Evolutionary conservation across 2,888 invertebrate genomes (phyloP).

Genomic region (Dermolepida albohirtum): DNA sequence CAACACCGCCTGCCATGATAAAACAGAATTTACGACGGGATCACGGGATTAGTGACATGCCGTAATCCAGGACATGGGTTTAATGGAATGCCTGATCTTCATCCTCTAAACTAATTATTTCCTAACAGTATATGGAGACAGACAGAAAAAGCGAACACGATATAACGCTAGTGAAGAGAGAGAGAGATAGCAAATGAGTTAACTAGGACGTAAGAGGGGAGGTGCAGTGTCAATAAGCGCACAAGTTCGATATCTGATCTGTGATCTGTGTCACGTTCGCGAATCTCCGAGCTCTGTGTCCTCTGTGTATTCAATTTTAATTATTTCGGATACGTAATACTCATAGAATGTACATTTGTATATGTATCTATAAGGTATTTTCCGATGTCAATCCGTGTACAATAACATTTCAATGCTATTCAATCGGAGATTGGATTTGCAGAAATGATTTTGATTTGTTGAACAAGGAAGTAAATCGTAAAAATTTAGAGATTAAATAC

Average conservation of each 20-base stretch:
- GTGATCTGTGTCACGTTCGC: conserved; percentile 38
- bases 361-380: no score
- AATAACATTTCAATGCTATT: no score
- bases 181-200: no score
- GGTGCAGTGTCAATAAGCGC: conserved; percentile 48
- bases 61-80: conserved; percentile 56
- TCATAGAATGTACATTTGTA: not conserved
- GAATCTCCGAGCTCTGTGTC: conserved; percentile 19
- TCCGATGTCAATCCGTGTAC: no score
- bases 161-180: no score
- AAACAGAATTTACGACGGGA: conserved; percentile 59
- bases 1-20: conserved; percentile 56
- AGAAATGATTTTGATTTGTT: no score
- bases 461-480: no score
- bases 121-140: conserved; percentile 38
- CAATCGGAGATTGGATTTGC: no score
- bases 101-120: conserved; percentile 58
- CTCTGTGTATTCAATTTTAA: conserved; percentile 37
- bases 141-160: no score
- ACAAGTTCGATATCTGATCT: conserved; percentile 39
- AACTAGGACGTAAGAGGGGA: conserved; percentile 34
- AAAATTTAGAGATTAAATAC: no score
- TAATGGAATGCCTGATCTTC: conserved; percentile 56
- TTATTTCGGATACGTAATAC: conserved; percentile 27
- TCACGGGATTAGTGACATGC: conserved; percentile 57